Evolutionary conservation across 2,888 invertebrate species (phyloP), one percentile per base, ranked within the genome.

Genomic region (Nemotelus pantherinus): DNA sequence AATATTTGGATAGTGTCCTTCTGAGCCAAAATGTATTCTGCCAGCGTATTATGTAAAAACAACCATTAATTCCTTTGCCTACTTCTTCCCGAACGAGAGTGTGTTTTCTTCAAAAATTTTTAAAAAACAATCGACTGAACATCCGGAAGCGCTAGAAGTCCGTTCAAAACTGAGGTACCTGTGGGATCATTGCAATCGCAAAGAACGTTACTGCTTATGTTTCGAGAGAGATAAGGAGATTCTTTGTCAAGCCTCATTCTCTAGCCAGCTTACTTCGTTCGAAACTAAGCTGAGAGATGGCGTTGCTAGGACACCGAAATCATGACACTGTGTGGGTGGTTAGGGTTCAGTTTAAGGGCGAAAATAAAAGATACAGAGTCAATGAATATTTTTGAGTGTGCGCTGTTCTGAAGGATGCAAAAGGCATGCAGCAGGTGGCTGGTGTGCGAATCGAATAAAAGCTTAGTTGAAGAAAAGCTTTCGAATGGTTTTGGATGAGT

Each of bases 391-490:
- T 45, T 67, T 5, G 67, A 48, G 50, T n/a, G 3, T 70, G 70
- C 55, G 53, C 41, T 3, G 6, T 55, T 4, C 3, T 7, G 39
- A 43, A 2, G 53, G 3, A n/a, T 55, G 41, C 9, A 3, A 7
- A 7, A n/a, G 41, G 41, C 55, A 55, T 70, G 53, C 70, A 70
- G 70, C 70, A 70, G 70, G 70, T 70, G 70, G 70, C 70, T 70
- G 70, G 70, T 70, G 25, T 43, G 55, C 9, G 39, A 5, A 3
- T 70, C 25, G 48, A 48, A 10, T 67, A 67, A 67, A 67, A 67
- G 67, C 48, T 67, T 47, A 9, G 5, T 50, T 50, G 6, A 50
- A 50, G 9, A 50, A 25, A 25, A 43, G 60, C 9, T 58, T 25
- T 25, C 25, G 25, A 25, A 25, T 25, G 25, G 25, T 25, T 60